These are phyloP conservation scores for Oophaga pumilio DNA, from an alignment of 2,113 vertebrate species.

Conservation along the genomic window DNA sequence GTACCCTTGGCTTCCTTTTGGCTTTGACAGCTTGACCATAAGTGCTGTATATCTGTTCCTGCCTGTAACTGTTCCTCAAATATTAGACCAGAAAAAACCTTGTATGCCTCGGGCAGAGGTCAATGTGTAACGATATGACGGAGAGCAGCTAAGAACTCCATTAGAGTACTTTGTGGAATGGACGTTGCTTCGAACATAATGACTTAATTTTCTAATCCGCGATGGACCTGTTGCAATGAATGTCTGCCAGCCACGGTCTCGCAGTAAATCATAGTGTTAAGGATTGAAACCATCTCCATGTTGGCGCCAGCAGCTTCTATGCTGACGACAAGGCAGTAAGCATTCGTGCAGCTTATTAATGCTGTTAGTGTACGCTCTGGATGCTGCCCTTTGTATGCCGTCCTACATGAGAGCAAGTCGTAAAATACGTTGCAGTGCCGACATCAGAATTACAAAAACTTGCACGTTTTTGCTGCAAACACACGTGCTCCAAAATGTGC, in stretches of 20 bases:
- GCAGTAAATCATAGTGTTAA: constrained; percentile 23
- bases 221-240: background rate
- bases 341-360: background rate
- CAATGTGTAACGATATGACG: background rate
- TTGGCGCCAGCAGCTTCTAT: constrained; percentile 1
- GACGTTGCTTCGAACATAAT: background rate
- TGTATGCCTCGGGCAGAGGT: background rate
- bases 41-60: background rate
- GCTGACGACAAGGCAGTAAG: background rate
- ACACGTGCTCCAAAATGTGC: too few relatives aligned
- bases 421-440: background rate
- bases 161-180: background rate
- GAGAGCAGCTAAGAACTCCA: background rate
- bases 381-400: background rate
- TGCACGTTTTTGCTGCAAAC: too few relatives aligned
- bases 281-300: background rate
- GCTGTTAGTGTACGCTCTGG: background rate
- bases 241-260: constrained; percentile 19
- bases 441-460: background rate
- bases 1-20: background rate
- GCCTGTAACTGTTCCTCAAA: background rate
- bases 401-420: background rate
- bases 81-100: background rate
- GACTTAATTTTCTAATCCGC: constrained; percentile 14
- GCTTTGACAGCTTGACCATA: background rate